A percentile compares a stretch with the other conserved stretches of the same genome.
Evolutionary conservation across 2,888 invertebrate species (phyloP).

Genomic region (Pseudanteris insignis): DNA sequence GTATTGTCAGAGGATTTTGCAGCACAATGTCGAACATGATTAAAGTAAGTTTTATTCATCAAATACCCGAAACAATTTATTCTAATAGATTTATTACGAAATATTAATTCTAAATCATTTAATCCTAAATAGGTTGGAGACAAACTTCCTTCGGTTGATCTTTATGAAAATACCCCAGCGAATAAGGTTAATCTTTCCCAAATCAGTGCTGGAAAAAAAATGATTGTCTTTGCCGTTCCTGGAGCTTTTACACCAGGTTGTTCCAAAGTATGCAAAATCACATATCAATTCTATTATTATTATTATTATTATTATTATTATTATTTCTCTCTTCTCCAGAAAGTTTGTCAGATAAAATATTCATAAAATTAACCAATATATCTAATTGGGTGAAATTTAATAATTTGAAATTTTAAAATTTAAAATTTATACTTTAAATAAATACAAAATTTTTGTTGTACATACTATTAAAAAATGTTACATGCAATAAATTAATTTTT

Average conservation of each 20-base stretch:
- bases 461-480: no score
- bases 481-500: no score
- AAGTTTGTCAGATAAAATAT: not conserved
- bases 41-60: slow-evolving; percentile 52
- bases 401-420: no score
- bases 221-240: slow-evolving; percentile 89
- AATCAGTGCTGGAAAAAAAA: slow-evolving; percentile 79
- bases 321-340: not conserved
- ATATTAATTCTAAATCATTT: not conserved
- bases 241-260: slow-evolving; percentile 96
- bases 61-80: not conserved
- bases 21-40: slow-evolving; percentile 58
- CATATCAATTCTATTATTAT: not conserved
- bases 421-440: no score
- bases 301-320: not conserved
- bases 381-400: no score
- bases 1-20: slow-evolving; percentile 35
- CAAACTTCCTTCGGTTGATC: slow-evolving; percentile 78
- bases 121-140: slow-evolving; percentile 79
- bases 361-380: no score
- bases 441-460: no score
- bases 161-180: slow-evolving; percentile 86
- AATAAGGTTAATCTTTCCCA: slow-evolving; percentile 84
- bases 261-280: slow-evolving; percentile 80
- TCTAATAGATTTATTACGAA: not conserved